These are phyloP conservation scores for Cercopithecus mona DNA, from an alignment of 2,113 vertebrate species.

Conservation along the genomic window DNA sequence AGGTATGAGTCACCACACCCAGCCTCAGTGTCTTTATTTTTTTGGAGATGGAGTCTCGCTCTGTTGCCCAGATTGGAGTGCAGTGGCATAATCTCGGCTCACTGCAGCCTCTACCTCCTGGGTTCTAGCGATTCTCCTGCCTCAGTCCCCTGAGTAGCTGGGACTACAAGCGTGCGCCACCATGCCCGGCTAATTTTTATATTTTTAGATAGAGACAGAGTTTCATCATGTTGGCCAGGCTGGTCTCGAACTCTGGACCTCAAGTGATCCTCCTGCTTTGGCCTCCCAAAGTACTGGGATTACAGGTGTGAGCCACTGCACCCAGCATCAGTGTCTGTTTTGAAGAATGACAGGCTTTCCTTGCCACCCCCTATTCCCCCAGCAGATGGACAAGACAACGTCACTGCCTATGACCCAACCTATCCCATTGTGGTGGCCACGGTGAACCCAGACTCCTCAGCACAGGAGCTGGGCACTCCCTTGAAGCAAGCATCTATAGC, in stretches of 20 bases:
- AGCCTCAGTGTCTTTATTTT: background rate
- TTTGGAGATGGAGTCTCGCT: background rate
- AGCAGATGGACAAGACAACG: background rate
- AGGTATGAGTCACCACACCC: background rate
- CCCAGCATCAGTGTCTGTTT: background rate
- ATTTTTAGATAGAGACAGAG: background rate
- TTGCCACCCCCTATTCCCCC: rapidly evolving
- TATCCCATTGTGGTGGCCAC: rapidly evolving
- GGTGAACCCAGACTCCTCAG: background rate
- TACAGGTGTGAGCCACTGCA: background rate
- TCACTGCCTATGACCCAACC: background rate
- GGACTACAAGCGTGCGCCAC: background rate
- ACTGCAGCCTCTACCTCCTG: background rate
- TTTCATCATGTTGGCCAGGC: background rate
- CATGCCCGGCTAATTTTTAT: background rate
- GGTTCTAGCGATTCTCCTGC: background rate
- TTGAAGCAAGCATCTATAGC: too few species aligned
- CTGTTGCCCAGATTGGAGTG: background rate
- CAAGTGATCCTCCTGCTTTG: background rate
- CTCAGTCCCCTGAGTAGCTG: background rate
- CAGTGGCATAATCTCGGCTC: background rate
- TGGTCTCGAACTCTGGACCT: background rate
- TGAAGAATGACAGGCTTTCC: background rate
- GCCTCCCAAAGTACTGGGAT: background rate
- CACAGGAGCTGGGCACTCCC: background rate